phyloP scores from a whole-genome alignment of 2,113 vertebrate genomes.

The Heloderma charlesbogerti region DNA sequence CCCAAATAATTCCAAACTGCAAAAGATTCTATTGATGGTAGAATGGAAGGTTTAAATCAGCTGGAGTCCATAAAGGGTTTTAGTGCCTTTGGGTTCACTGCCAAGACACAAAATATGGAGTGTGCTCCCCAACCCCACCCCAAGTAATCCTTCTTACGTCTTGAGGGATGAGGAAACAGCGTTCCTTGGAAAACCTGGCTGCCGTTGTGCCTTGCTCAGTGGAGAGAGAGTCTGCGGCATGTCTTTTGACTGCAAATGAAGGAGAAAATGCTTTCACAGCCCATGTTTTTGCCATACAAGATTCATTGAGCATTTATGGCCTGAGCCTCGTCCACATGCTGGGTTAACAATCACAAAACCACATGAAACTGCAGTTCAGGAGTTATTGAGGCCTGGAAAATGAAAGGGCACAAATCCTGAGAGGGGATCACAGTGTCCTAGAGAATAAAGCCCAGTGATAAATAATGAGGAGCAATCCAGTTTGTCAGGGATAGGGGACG shows the following conservation, averaged over 20 bases:
- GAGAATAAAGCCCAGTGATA: constrained; percentile 70
- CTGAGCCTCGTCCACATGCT: constrained; percentile 69
- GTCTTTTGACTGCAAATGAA: constrained; percentile 79
- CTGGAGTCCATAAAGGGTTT: neutral
- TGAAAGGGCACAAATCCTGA: constrained; percentile 77
- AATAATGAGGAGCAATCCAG: constrained; percentile 69
- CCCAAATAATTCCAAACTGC: neutral
- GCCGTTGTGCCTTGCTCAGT: constrained; percentile 54
- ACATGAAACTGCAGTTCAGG: constrained; percentile 75
- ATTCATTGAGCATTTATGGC: constrained; percentile 79
- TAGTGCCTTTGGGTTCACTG: neutral
- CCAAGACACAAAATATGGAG: constrained; percentile 21
- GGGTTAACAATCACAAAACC: constrained; percentile 82
- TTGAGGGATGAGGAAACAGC: constrained; percentile 58
- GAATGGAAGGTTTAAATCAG: neutral
- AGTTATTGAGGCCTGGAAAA: constrained; percentile 78
- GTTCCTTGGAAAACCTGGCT: constrained; percentile 70
- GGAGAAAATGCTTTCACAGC: constrained; percentile 73
- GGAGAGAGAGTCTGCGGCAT: constrained; percentile 22
- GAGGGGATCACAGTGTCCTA: constrained; percentile 61
- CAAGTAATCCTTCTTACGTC: constrained; percentile 57
- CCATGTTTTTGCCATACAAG: constrained; percentile 64
- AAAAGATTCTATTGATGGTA: neutral
- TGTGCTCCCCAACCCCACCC: constrained; percentile 52
- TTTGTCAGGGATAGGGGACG: constrained; percentile 62